phyloP scores from a whole-genome alignment of 2,113 vertebrate species.

The Gallinago paraguaiae region DNA sequence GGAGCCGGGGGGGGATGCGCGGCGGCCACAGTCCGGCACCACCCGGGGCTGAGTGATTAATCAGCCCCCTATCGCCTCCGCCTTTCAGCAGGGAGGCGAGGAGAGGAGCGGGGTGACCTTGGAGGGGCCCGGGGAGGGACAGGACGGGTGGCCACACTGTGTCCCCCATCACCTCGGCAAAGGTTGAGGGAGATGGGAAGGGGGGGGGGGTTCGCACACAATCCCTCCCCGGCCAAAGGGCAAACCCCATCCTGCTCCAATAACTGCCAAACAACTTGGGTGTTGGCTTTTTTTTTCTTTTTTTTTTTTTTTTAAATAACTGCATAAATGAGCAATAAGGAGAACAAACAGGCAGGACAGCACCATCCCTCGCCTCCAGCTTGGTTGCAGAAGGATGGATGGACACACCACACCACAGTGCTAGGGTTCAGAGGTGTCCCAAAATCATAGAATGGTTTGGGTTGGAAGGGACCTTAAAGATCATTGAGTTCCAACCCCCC shows the following conservation, averaged over 20 bases:
- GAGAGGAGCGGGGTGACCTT: conserved; percentile 28
- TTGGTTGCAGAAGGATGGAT: background rate
- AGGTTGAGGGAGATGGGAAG: background rate
- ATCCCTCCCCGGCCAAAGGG: background rate
- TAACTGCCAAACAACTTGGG: background rate
- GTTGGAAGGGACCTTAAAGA: no score
- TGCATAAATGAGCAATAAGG: background rate
- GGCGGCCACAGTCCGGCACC: background rate
- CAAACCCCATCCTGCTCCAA: background rate
- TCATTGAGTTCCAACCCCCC: no score
- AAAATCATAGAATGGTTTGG: background rate
- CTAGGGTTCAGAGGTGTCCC: background rate
- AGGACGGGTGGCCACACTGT: fast-evolving
- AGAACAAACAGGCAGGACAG: background rate
- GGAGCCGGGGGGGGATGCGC: background rate
- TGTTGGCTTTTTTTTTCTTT: background rate
- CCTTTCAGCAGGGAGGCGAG: background rate
- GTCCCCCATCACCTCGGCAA: background rate
- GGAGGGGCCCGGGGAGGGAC: background rate
- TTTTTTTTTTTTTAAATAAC: background rate
- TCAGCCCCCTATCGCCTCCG: background rate
- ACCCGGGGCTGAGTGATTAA: background rate
- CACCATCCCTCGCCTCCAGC: background rate
- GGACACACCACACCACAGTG: fast-evolving
- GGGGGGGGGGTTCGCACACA: fast-evolving